Conservation (phyloP, 2,888 invertebrate genomes). For the Cremastobaeus sp. region DNA sequence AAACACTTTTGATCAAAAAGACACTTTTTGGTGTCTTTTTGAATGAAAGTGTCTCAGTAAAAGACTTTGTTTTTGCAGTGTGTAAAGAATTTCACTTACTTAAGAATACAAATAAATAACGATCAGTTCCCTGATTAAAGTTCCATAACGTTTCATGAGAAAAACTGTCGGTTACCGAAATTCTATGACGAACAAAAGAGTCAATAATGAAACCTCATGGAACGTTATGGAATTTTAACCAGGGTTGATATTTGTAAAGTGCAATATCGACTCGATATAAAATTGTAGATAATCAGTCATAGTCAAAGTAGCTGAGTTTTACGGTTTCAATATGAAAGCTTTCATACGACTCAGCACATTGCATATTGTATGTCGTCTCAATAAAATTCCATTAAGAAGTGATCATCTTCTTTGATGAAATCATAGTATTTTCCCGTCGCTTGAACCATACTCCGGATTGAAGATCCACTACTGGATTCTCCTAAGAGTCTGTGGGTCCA, state of each 20-base stretch:
- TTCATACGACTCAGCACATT: constrained; percentile 1
- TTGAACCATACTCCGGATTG: constrained; percentile 16
- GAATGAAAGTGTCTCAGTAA: too few species aligned
- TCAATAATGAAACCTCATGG: too few species aligned
- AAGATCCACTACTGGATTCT: constrained; percentile 22
- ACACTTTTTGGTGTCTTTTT: too few species aligned
- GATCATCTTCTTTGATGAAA: constrained; percentile 41
- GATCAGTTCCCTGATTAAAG: too few species aligned
- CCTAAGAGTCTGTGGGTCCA: constrained; percentile 84
- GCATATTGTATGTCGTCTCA: not conserved
- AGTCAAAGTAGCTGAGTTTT: constrained; percentile 8
- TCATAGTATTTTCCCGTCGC: constrained; percentile 28
- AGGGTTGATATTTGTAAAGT: not conserved
- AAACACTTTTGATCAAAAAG: too few species aligned
- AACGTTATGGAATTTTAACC: too few species aligned
- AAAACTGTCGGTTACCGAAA: too few species aligned
- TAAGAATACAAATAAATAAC: constrained; percentile 16
- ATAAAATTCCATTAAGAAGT: constrained; percentile 45
- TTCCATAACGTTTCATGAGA: too few species aligned
- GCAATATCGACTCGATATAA: constrained; percentile 23
- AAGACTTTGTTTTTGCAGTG: too few species aligned
- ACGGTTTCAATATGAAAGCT: constrained; percentile 40
- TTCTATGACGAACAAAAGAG: too few species aligned
- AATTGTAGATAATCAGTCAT: constrained; percentile 17
- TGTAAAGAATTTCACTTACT: not conserved